A percentile compares a stretch with the other conserved stretches of the same genome.
Conservation (phyloP, 2,888 invertebrate species). For the Troides aeacus region DNA sequence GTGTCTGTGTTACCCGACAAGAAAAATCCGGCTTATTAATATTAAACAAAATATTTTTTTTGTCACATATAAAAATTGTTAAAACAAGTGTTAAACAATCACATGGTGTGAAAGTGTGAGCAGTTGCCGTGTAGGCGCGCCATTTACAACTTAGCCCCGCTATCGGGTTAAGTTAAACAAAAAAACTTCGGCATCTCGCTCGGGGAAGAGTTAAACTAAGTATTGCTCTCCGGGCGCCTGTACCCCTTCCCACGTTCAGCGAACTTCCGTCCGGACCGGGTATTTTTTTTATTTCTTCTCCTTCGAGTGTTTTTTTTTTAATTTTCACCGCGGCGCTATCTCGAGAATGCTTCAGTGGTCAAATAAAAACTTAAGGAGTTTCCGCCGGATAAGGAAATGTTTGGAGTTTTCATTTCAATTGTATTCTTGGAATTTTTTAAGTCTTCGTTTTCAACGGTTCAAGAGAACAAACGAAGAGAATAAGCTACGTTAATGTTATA, state of each 20-base stretch:
- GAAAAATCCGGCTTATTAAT: too few relatives aligned
- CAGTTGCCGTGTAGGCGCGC: too few relatives aligned
- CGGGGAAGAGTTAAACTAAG: constrained; percentile 10
- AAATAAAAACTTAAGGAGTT: constrained; percentile 79
- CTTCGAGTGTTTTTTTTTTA: constrained; percentile 60
- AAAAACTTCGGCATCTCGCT: constrained; percentile 14
- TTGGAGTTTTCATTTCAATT: constrained; percentile 34
- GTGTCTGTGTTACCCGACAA: background rate
- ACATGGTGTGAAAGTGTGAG: too few relatives aligned
- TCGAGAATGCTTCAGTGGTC: constrained; percentile 80
- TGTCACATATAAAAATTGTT: too few relatives aligned
- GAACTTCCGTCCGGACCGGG: constrained; percentile 43
- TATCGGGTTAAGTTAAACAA: constrained; percentile 19
- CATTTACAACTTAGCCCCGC: background rate
- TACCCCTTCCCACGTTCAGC: constrained; percentile 34
- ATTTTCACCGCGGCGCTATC: constrained; percentile 78
- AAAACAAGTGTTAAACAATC: too few relatives aligned
- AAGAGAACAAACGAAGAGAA: too few relatives aligned
- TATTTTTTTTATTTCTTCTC: constrained; percentile 48
- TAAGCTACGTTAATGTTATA: too few relatives aligned
- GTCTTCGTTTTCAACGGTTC: too few relatives aligned
- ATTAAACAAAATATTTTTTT: too few relatives aligned
- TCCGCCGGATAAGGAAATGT: constrained; percentile 51
- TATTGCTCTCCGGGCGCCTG: constrained; percentile 14
- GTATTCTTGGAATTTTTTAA: constrained; percentile 24